phyloP scores from a whole-genome alignment of 1,140 invertebrate species.

The Centruroides vittatus region DNA sequence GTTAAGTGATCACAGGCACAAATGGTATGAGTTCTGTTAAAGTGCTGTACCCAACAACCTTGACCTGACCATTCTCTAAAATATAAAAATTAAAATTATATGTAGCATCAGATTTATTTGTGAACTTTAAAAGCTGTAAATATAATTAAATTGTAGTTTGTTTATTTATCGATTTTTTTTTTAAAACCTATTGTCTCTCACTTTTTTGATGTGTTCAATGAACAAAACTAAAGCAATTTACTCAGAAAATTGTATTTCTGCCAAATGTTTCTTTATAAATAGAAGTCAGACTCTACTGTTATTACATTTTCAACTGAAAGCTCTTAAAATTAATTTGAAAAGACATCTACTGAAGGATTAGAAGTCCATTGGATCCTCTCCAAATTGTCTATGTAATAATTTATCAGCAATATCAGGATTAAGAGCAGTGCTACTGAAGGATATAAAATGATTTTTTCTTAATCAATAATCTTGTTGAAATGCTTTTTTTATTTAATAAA shows the following conservation, averaged over 20 bases:
- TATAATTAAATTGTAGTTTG: not conserved
- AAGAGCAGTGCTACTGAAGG: too few relatives aligned
- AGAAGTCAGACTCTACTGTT: too few relatives aligned
- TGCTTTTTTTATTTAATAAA: too few relatives aligned
- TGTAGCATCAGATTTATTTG: not conserved
- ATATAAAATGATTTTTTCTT: too few relatives aligned
- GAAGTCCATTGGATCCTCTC: too few relatives aligned
- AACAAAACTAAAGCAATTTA: not conserved
- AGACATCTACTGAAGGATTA: too few relatives aligned
- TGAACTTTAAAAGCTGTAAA: not conserved
- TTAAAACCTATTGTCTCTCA: not conserved
- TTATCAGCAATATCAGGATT: too few relatives aligned
- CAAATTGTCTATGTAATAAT: too few relatives aligned
- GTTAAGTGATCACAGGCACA: constrained; percentile 91
- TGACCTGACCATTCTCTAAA: constrained; percentile 69
- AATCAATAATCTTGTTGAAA: too few relatives aligned
- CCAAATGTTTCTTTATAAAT: too few relatives aligned
- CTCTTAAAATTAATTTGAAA: too few relatives aligned
- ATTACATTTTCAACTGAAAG: too few relatives aligned
- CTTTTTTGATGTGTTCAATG: not conserved
- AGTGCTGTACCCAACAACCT: constrained; percentile 65
- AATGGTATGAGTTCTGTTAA: constrained; percentile 73
- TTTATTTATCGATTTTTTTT: not conserved
- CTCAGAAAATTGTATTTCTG: not conserved
- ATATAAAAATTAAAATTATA: not conserved